Evolutionary conservation across 2,113 vertebrate species (phyloP).

Genomic region (Osmerus eperlanus): DNA sequence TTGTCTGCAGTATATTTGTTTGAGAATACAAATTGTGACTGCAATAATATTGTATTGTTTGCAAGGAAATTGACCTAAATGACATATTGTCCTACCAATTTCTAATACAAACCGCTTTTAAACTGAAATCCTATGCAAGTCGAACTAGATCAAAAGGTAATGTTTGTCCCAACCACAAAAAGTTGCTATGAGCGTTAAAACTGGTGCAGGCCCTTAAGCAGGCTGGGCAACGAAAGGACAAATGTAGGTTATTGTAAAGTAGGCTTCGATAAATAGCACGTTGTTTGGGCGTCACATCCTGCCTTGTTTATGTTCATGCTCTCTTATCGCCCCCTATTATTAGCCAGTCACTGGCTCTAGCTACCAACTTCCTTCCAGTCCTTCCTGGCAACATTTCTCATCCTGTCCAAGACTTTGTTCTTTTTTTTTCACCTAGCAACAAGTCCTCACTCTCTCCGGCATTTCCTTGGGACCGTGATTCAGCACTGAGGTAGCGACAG

Average conservation of each 20-base stretch:
- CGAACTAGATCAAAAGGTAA: constrained; percentile 36
- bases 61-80: too few relatives aligned
- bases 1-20: too few relatives aligned
- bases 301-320: constrained; percentile 26
- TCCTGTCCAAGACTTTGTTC: constrained; percentile 36
- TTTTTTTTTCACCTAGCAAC: constrained; percentile 22
- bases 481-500: too few relatives aligned
- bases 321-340: constrained; percentile 67
- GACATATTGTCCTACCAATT: too few relatives aligned
- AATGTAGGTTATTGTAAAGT: background rate
- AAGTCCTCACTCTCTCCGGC: background rate
- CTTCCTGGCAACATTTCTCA: constrained; percentile 66
- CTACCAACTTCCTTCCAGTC: constrained; percentile 63
- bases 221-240: too few relatives aligned
- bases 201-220: too few relatives aligned
- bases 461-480: too few relatives aligned
- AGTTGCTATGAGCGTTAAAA: too few relatives aligned
- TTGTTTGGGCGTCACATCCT: constrained; percentile 53
- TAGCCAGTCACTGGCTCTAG: constrained; percentile 55
- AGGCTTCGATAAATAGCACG: constrained; percentile 33
- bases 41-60: background rate
- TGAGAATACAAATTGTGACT: background rate
- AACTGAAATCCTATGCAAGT: constrained; percentile 26
- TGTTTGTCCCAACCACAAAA: too few relatives aligned
- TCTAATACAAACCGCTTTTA: too few relatives aligned